Base-by-base conservation (phyloP, 1,140 invertebrate genomes). In the Popillia japonica region DNA sequence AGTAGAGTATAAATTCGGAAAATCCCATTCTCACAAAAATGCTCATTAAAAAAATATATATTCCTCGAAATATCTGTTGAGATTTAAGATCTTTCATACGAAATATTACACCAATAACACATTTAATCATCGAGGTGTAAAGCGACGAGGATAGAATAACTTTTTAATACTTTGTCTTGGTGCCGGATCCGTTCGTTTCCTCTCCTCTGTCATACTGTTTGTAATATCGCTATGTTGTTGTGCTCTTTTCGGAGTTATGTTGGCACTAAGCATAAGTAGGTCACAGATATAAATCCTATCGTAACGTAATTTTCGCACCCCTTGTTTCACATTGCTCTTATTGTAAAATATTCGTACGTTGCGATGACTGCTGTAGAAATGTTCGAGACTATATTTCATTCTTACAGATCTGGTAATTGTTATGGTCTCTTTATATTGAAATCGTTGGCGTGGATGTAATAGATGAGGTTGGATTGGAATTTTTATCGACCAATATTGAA, bases 201-300 rank as follows among this genome's bases (percentile, higher is more conserved):
- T n/a, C 17, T n/a, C 14, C 14, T 14, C 48, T 55, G 48, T 17
- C 14, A n/a, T n/a, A n/a, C 48, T 55, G 48, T 55, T 34, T 55
- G 14, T 55, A 55, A 55, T 55, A 55, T 55, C 48, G n/a, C 17
- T 6, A 6, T 55, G 6, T 55, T 55, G 14, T 55, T n/a, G 44
- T 14, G 48, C 17, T 55, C 48, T 55, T 55, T 55, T 17, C n/a
- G 48, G 48, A 10, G 48, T 55, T 55, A 17, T 55, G 48, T 55
- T 55, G 17, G 48, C 48, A 55, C 17, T 55, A 17, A n/a, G 48
- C n/a, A n/a, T n/a, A 55, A 55, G 14, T 55, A n/a, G 48, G 48
- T 55, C 48, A 55, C 48, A 55, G 14, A 55, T 55, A 55, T 55
- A 55, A 55, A 55, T 55, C 48, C n/a, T 55, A 17, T 55, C 48